Evolutionary conservation across 2,888 invertebrate genomes (phyloP), one percentile per base, ranked within the genome.

Genomic region (Erebia ligea): DNA sequence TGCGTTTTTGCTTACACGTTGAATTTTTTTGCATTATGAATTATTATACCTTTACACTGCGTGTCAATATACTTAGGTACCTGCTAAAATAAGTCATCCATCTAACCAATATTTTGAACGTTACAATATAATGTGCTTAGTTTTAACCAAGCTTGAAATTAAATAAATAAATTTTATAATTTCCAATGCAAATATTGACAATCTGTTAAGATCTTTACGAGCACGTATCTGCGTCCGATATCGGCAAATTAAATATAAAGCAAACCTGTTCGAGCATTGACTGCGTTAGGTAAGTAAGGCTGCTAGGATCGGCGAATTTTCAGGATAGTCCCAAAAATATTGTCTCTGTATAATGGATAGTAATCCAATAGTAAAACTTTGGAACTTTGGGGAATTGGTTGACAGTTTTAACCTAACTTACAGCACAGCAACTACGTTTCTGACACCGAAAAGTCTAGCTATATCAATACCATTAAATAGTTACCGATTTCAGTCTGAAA

Each of bases 161-260:
- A n/a, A n/a, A n/a, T n/a, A n/a, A n/a, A n/a, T n/a, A n/a, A n/a
- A n/a, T 59, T n/a, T 15, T 40, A 59, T 59, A 40, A 40, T n/a
- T 40, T 40, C 34, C 59, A 59, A 10, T 59, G 62, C 15, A 17
- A 9, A 15, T 56, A 65, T 56, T 42, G 65, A 65, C 19, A 67
- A 58, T 67, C 66, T 57, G 48, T 11, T 48, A 57, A 13, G 11
- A 67, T 67, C 58, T 67, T 58, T 67, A 57, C 58, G 58, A 34
- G 17, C 21, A 45, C 48, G 58, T 48, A 67, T 67, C 13, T n/a
- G 25, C 67, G 58, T 57, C 34, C 48, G 54, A 65, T 67, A 67
- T 67, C 67, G 15, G 67, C 58, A 67, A 67, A 67, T 67, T 67
- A 67, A 67, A 67, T 67, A 58, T 67, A 67, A 67, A 48, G 67